Base-by-base conservation (phyloP, 2,113 vertebrate genomes). In the Ondatra zibethicus region DNA sequence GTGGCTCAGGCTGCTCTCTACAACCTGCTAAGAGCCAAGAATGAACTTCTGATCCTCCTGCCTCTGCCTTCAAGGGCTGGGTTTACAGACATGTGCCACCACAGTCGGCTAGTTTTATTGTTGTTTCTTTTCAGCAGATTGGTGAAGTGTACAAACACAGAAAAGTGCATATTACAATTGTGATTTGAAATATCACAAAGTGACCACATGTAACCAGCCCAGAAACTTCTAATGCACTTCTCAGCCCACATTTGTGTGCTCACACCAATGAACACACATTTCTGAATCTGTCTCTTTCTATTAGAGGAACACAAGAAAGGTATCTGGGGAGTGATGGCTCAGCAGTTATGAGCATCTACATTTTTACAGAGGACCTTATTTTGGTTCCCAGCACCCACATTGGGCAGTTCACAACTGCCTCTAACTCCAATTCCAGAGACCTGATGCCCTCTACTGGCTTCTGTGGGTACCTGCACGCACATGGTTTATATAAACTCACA, bases 131-230 rank as follows among this genome's bases (percentile, higher is more conserved):
- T 21, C 78, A 89, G 77, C 73, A 63, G 27, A 89, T 23, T 91
- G 95, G n/a, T 92, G 58, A 90, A 16, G 39, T 68, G 42, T 19
- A 42, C 50, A 95, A 33, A 50, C 36, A 87, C 27, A 93, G 77
- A 89, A 85, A 88, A 82, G 61, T 33, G 1, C 45, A 45, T 45
- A 61, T 72, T 90, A 50, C 16, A 77, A 76, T 63, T 81, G 0
- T 1, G 17, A n/a, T 76, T 55, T 89, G 77, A 94, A 93, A 45
- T 76, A 66, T 8, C 86, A 72, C 81, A 75, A 45, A 86, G 23
- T 52, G 33, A 75, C 45, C 61, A 61, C 45, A 33, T 68, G 5
- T 47, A 89, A 33, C 39, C 68, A 31, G 39, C 4, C 23, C 12
- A 25, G 72, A 65, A 72, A 8, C 55, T 94, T 90, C 23, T 55